Conservation (phyloP, 1,140 invertebrate species). For the Matsumurasca onukii region DNA sequence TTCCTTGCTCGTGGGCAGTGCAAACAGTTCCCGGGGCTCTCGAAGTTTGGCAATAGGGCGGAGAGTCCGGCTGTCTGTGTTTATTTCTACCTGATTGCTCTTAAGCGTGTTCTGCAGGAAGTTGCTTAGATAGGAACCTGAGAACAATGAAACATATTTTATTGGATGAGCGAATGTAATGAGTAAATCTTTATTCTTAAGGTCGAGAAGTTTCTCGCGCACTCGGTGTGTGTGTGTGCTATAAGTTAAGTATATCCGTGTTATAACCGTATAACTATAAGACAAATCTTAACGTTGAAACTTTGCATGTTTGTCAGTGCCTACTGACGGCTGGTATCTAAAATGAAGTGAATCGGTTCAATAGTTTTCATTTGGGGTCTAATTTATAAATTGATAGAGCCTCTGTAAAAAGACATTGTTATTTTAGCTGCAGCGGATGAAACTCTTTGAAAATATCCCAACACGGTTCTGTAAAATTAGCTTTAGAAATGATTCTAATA, state of each 20-base stretch:
- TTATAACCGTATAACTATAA: background rate
- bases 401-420: no score
- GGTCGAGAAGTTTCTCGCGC: no score
- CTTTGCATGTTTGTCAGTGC: background rate
- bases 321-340: no score
- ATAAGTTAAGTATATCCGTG: background rate
- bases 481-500: no score
- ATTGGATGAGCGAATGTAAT: no score
- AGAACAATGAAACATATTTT: slow-evolving; percentile 18
- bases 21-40: slow-evolving; percentile 67
- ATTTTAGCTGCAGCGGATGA: no score
- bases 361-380: no score
- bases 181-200: no score
- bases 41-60: slow-evolving; percentile 60
- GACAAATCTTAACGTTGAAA: background rate
- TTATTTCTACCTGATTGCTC: slow-evolving; percentile 64
- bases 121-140: slow-evolving; percentile 57
- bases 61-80: slow-evolving; percentile 61
- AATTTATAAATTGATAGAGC: no score
- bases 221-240: background rate
- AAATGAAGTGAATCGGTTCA: no score
- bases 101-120: slow-evolving; percentile 60
- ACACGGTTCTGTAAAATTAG: no score
- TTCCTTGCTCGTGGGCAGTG: slow-evolving; percentile 64
- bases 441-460: no score